Base-by-base conservation (phyloP, 2,797 vertebrate genomes). In the Gymnopithys bicolor region DNA sequence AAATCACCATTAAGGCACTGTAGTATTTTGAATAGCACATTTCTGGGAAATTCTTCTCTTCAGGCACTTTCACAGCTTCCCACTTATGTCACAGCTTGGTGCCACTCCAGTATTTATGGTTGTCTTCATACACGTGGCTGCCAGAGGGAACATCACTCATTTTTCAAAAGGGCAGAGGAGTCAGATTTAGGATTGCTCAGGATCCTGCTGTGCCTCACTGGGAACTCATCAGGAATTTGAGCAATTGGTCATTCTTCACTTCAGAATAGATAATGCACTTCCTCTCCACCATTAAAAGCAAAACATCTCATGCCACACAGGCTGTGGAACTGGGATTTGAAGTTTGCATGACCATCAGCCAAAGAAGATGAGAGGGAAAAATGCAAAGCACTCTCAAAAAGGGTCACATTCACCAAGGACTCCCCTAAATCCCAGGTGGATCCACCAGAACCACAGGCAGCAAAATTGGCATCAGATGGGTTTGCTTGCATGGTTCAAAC, bases 231-330 rank as follows among this genome's bases (percentile, higher is more conserved):
- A 86, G 55, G 17, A 67, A 19, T 15, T 49, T 32, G 27, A 58
- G 45, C 30, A 64, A 7, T 13, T 9, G 10, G 13, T 22, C 49
- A 49, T 11, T 24, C 70, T 27, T 41, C 53, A 55, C 28, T 67
- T 6, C 2, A 4, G 14, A 30, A 32, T 0, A 55, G n/a, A 5
- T 7, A 59, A n/a, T 0, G 7, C 84, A 30, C 2, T 48, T 78
- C 24, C 70, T 56, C 66, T 30, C 48, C 53, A 75, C 21, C 22
- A 28, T 18, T 19, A 18, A 64, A n/a, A 11, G 64, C 52, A 35
- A 19, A 19, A 25, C 3, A 13, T 5, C 28, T 37, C 2, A 0
- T 5, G 14, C 17, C 41, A 82, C 27, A 58, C 19, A 66, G 39
- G 43, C 30, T 73, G 23, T 16, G 32, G 33, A 78, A 41, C 16